A percentile compares a stretch with the other conserved stretches of the same genome.
Evolutionary conservation across 1,140 invertebrate species (phyloP).

Genomic region (Onthophagus taurus): DNA sequence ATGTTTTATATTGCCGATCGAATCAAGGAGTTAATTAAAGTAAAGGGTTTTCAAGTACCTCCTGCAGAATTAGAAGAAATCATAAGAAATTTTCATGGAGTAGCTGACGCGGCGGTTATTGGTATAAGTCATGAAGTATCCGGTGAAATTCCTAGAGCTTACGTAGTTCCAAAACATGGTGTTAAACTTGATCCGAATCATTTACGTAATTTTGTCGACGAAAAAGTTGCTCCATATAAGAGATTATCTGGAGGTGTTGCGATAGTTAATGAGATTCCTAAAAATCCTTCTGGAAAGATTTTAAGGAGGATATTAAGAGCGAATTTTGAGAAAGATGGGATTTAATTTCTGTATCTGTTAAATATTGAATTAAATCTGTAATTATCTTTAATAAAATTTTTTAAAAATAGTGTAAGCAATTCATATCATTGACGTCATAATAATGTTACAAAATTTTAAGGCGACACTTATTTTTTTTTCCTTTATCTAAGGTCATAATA

Average conservation of each 20-base stretch:
- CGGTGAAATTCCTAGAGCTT: slow-evolving; percentile 70
- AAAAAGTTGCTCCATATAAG: slow-evolving; percentile 38
- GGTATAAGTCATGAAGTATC: slow-evolving; percentile 60
- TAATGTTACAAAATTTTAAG: too few species aligned
- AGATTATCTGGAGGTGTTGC: slow-evolving; percentile 41
- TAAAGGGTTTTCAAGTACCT: slow-evolving; percentile 72
- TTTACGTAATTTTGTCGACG: slow-evolving; percentile 37
- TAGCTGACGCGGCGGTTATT: slow-evolving; percentile 74
- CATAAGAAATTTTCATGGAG: slow-evolving; percentile 62
- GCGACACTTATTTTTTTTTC: too few species aligned
- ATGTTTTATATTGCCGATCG: slow-evolving; percentile 63
- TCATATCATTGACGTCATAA: too few species aligned
- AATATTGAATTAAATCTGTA: too few species aligned
- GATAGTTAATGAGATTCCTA: slow-evolving; percentile 48
- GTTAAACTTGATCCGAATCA: slow-evolving; percentile 30
- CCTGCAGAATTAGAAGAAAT: slow-evolving; percentile 82
- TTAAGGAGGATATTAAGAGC: slow-evolving; percentile 43
- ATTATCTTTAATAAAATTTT: too few species aligned
- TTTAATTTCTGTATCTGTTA: slow-evolving; percentile 6
- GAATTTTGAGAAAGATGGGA: slow-evolving; percentile 5
- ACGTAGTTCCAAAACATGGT: slow-evolving; percentile 46
- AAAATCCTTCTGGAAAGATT: slow-evolving; percentile 56
- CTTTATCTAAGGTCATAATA: too few species aligned
- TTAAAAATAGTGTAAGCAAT: too few species aligned
- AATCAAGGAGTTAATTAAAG: slow-evolving; percentile 79